Base-by-base conservation (phyloP, 2,888 invertebrate species). In the Frankliniella intonsa region DNA sequence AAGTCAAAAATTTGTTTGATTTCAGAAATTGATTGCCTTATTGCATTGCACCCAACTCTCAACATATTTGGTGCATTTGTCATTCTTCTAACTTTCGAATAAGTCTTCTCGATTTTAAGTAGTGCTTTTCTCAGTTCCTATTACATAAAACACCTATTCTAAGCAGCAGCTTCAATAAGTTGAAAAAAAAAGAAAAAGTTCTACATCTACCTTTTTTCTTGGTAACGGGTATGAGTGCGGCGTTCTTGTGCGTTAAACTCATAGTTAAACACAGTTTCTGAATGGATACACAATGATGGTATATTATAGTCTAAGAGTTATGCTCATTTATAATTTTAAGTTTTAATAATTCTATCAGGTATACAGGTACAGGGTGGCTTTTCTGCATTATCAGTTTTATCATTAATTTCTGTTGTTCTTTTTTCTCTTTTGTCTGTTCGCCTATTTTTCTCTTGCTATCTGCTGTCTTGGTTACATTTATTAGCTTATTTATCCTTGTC, bases 171-270 rank as follows among this genome's bases (percentile, higher is more conserved):
- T 38, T 38, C 38, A 25, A 12, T 12, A 25, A 76, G 11, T 76
- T 76, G 9, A 76, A 76, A 76, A 76, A 76, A 12, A 76, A 76
- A 2, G 12, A 22, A 22, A 22, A 76, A 22, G 10, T 10, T 76
- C 69, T 76, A 76, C 69, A 76, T 25, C 69, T 76, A 76, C 69
- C 11, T 76, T 25, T 76, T 76, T 22, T 76, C 69, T 25, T 76
- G 22, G n/a, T 76, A 25, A 76, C 69, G 69, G 69, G 69, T 76
- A 76, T 76, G 69, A 76, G 69, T 76, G 69, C 69, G 69, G 69
- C 69, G 25, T 76, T 25, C 22, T 76, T 76, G 69, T 76, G 69
- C 69, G 69, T 76, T 76, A 22, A 76, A 76, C n/a, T 22, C 12
- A 76, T 62, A 38, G 38, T 38, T 38, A 38, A 38, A 38, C 38